Percentiles rank a stretch among this genome's conserved stretches.
Conservation (phyloP, 1,140 invertebrate genomes). For the Rhagoletis pomonella region DNA sequence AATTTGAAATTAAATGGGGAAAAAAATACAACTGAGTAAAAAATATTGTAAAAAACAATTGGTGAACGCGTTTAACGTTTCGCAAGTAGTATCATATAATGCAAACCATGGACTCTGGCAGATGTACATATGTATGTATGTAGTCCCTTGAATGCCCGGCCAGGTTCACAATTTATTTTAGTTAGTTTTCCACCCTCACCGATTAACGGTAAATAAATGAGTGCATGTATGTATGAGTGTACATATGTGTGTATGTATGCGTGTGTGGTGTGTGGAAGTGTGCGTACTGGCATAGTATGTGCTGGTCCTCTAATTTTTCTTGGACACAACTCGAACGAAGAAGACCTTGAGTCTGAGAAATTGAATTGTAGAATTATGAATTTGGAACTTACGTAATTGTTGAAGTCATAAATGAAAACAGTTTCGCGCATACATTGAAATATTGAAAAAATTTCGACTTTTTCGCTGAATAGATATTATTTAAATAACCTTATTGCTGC, state of each 20-base stretch:
- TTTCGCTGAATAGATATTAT: no score
- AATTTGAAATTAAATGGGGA: constrained; percentile 31
- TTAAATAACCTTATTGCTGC: background rate
- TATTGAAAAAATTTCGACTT: background rate
- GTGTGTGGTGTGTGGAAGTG: background rate
- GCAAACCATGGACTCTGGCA: background rate
- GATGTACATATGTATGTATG: background rate
- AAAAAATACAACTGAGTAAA: constrained; percentile 14
- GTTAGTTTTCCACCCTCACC: constrained; percentile 35
- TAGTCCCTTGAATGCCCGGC: constrained; percentile 22
- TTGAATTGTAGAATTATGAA: constrained; percentile 34
- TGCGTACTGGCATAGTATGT: background rate
- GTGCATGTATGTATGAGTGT: background rate
- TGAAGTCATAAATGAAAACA: constrained; percentile 23
- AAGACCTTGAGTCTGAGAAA: constrained; percentile 47
- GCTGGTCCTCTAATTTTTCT: background rate
- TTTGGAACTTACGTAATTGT: constrained; percentile 24
- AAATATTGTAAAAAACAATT: constrained; percentile 50
- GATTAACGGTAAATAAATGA: constrained; percentile 27
- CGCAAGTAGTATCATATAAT: constrained; percentile 42
- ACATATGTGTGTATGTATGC: constrained; percentile 1
- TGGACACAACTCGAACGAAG: background rate
- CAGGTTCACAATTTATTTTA: constrained; percentile 52
- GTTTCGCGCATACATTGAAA: background rate
- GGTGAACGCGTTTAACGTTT: constrained; percentile 45